These are phyloP conservation scores for Nanorana parkeri DNA, from an alignment of 2,113 vertebrate species.

Conservation along the genomic window DNA sequence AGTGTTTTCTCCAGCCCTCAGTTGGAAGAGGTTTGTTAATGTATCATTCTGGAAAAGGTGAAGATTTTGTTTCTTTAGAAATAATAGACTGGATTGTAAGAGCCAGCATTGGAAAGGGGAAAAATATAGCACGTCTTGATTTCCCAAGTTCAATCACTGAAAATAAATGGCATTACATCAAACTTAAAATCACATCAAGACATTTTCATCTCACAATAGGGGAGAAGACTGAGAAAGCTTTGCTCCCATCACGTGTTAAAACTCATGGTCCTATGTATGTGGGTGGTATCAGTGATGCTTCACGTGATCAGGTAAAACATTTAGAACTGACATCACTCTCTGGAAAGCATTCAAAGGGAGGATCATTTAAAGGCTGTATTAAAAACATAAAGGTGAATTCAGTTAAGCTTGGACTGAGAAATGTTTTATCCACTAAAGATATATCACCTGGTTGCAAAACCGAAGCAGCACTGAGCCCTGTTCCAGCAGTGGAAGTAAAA, in stretches of 20 bases:
- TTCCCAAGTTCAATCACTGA: slow-evolving; percentile 76
- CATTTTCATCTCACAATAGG: slow-evolving; percentile 81
- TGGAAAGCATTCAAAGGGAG: slow-evolving; percentile 77
- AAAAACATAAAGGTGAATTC: slow-evolving; percentile 77
- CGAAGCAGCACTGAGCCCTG: slow-evolving; percentile 62
- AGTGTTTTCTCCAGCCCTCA: slow-evolving; percentile 80
- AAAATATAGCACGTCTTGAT: slow-evolving; percentile 73
- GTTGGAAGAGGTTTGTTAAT: slow-evolving; percentile 80
- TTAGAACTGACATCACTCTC: slow-evolving; percentile 77
- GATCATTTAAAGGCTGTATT: slow-evolving; percentile 91
- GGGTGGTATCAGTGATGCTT: slow-evolving; percentile 80
- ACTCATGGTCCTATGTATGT: slow-evolving; percentile 78
- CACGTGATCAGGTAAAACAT: slow-evolving; percentile 73
- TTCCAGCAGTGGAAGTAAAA: slow-evolving; percentile 50
- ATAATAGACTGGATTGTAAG: slow-evolving; percentile 80
- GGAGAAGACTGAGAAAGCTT: slow-evolving; percentile 74
- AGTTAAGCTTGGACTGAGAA: slow-evolving; percentile 77
- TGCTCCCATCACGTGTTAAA: slow-evolving; percentile 68
- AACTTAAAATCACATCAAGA: slow-evolving; percentile 74
- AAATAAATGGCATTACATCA: slow-evolving; percentile 81
- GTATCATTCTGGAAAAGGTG: slow-evolving; percentile 79
- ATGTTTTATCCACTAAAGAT: slow-evolving; percentile 83
- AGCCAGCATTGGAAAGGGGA: slow-evolving; percentile 73
- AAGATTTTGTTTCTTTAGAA: slow-evolving; percentile 84
- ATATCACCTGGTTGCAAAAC: slow-evolving; percentile 85